Base-by-base conservation (phyloP, 37 sponge, comb jelly and placozoan species). In the Hexactinellida sp. region DNA sequence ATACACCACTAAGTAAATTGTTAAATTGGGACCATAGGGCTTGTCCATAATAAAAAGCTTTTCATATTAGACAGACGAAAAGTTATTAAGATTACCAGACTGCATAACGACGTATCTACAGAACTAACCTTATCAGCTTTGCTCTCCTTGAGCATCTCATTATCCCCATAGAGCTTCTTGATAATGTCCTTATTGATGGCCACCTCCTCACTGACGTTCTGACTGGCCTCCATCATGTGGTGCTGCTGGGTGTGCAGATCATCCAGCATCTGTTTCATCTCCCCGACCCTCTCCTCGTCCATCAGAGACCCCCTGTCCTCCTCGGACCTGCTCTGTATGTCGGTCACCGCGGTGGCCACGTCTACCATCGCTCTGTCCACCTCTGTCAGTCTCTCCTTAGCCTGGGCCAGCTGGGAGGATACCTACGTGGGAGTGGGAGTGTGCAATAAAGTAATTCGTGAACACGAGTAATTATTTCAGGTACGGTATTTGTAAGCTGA, bases 111-210 rank as follows among this genome's bases (percentile, higher is more conserved):
- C n/a, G n/a, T n/a, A n/a, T n/a, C n/a, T n/a, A n/a, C n/a, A n/a
- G 9, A 47, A 16, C 52, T 47, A 36, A 88, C 90, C 54, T 89
- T 97, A 90, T 97, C 98, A 35, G 92, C 98, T 82, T 97, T 97
- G 0, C 52, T 87, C 23, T 90, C 90, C 85, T 89, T 90, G 37
- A 97, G 85, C 13, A 92, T 91, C 82, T 94, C 95, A 10, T 90
- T 89, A 1, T 82, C 84, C 38, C 89, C 85, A 71, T 95, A 95
- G 38, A 95, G 84, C 30, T 92, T 86, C 93, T 95, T 63, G 13
- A 63, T 63, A n/a, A 63, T 21, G 5, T 93, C 93, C 37, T 91
- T 88, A 91, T 90, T 92, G 82, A 95, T 82, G 35, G 89, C 90
- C 36, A 92, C 38, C 55, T 95, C 96, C 34, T 95, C 88, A 16